Evolutionary conservation across 2,888 invertebrate genomes (phyloP).

Genomic region (Mythimna pallens): DNA sequence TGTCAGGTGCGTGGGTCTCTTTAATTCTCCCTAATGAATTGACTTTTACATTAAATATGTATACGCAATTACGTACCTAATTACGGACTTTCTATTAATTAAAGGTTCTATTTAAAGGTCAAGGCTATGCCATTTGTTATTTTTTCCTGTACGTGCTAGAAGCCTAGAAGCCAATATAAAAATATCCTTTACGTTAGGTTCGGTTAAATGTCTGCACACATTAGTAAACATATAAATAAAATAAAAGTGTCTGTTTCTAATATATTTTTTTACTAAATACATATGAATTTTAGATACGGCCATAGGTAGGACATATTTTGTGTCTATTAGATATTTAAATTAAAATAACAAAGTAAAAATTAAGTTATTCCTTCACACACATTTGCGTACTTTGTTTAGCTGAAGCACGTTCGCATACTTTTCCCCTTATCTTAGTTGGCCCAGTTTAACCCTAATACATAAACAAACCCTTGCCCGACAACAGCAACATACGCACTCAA

Average conservation of each 20-base stretch:
- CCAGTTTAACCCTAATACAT: background rate
- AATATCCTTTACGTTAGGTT: too few species aligned
- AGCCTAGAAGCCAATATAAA: too few species aligned
- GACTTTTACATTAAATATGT: background rate
- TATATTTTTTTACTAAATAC: too few species aligned
- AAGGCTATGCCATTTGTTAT: background rate
- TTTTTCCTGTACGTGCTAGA: background rate
- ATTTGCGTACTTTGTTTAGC: background rate
- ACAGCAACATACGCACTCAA: constrained; percentile 41
- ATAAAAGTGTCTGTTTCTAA: too few species aligned
- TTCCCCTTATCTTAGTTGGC: constrained; percentile 6
- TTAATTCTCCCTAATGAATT: constrained; percentile 1
- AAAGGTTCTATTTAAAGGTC: background rate
- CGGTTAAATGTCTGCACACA: too few species aligned
- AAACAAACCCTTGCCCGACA: constrained; percentile 31
- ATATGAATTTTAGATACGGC: too few species aligned
- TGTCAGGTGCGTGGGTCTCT: background rate
- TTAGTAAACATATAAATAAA: too few species aligned
- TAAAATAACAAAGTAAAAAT: background rate
- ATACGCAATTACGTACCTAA: background rate
- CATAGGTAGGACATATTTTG: too few species aligned
- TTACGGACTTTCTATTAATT: background rate
- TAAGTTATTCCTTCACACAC: too few species aligned
- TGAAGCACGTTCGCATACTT: background rate
- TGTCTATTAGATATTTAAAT: too few species aligned